Conservation (phyloP, 2,113 vertebrate species). For the Nettapus auritus region DNA sequence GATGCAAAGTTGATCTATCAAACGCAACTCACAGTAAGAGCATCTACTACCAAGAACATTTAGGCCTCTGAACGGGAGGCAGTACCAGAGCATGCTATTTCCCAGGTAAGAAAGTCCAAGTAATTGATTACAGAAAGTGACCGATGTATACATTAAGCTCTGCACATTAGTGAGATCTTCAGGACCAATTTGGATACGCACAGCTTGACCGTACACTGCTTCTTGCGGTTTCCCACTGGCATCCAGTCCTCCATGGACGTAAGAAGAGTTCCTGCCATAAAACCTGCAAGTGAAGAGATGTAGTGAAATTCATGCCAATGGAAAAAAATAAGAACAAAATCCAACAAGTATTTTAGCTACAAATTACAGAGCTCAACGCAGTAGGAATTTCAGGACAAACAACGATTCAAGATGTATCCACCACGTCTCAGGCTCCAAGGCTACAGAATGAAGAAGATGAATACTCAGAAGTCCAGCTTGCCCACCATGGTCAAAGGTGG, state of each 20-base stretch:
- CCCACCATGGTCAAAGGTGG: no score
- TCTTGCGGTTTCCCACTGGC: slow-evolving; percentile 93
- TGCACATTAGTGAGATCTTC: neutral
- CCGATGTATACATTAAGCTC: neutral
- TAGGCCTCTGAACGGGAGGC: neutral
- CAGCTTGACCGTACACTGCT: slow-evolving; percentile 97
- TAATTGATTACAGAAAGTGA: neutral
- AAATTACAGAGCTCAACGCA: neutral
- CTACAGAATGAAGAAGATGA: neutral
- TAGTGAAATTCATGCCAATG: neutral
- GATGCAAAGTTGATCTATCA: neutral
- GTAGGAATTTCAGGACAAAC: neutral
- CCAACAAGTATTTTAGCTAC: neutral
- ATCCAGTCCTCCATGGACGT: slow-evolving; percentile 95
- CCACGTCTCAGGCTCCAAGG: neutral
- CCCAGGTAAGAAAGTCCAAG: neutral
- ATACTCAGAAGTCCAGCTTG: neutral
- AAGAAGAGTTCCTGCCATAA: slow-evolving; percentile 97
- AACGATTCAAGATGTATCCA: neutral
- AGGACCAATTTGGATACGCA: slow-evolving; percentile 74
- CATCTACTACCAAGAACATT: neutral
- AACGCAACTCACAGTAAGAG: neutral
- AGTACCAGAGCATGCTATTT: rapidly evolving
- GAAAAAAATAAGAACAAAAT: neutral
- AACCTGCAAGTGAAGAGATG: slow-evolving; percentile 80